A percentile compares a stretch with the other conserved stretches of the same genome.
phyloP scores from a whole-genome alignment of 2,113 vertebrate genomes.

The Chionomys nivalis region DNA sequence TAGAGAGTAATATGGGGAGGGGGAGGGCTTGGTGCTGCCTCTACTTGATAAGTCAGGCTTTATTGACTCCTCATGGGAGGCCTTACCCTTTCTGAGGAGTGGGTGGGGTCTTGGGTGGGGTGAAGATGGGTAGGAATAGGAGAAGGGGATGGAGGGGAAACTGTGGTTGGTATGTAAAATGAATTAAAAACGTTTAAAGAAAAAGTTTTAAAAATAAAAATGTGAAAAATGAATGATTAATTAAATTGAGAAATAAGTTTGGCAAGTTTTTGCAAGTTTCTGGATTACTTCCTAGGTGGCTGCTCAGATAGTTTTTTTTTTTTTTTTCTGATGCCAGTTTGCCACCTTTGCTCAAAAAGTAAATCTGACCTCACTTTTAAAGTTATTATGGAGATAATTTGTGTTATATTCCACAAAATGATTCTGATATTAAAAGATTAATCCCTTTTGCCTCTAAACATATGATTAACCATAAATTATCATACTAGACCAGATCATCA shows the following conservation, averaged over 20 bases:
- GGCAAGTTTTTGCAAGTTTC: neutral
- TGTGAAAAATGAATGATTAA: neutral
- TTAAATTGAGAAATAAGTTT: neutral
- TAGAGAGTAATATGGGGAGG: no score
- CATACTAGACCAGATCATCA: conserved; percentile 76
- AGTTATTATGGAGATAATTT: conserved; percentile 73
- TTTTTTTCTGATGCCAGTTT: conserved; percentile 19
- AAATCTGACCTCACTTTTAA: conserved; percentile 65
- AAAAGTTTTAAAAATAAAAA: no score
- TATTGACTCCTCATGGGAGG: no score
- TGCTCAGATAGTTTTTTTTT: neutral
- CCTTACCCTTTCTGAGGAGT: no score
- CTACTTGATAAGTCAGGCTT: no score
- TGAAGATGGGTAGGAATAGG: no score
- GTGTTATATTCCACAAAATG: conserved; percentile 67
- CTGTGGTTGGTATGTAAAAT: no score
- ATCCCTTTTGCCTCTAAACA: conserved; percentile 83
- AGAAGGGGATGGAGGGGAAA: no score
- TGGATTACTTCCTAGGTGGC: neutral
- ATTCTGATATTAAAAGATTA: conserved; percentile 79
- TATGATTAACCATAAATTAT: conserved; percentile 85
- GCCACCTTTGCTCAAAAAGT: conserved; percentile 62
- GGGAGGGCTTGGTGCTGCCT: no score
- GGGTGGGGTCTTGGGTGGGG: no score
- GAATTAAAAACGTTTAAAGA: no score